Conservation (phyloP, 1,140 invertebrate genomes). For the Drosophila jambulina region DNA sequence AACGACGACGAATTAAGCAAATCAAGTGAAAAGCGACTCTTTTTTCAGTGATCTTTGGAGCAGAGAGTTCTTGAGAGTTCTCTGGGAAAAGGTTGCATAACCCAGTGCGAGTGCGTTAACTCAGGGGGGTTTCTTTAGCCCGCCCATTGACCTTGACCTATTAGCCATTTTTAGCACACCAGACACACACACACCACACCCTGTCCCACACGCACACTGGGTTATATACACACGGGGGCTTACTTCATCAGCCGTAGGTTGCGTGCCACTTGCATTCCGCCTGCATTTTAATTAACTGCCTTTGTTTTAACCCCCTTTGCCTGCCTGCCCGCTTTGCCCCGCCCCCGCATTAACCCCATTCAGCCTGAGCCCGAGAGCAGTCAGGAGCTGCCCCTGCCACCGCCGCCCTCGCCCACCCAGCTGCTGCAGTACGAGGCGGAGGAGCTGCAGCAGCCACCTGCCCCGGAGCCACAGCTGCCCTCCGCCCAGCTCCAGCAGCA, state of each 20-base stretch:
- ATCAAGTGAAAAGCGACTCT: conserved; percentile 39
- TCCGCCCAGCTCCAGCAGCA: conserved; percentile 32
- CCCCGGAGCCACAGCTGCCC: conserved; percentile 35
- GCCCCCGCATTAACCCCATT: conserved; percentile 71
- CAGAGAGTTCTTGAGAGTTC: not conserved
- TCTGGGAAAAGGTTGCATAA: conserved; percentile 36
- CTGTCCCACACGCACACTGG: conserved; percentile 2
- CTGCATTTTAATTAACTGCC: conserved; percentile 70
- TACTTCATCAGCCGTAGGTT: conserved; percentile 38
- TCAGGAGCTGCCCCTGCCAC: conserved; percentile 72
- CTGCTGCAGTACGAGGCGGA: conserved; percentile 70
- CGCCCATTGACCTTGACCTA: conserved; percentile 72
- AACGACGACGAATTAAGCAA: conserved; percentile 22
- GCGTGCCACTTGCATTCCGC: conserved; percentile 14
- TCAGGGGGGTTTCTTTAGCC: conserved; percentile 42
- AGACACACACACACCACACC: conserved; percentile 5
- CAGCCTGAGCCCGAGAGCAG: conserved; percentile 46
- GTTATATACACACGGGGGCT: conserved; percentile 14
- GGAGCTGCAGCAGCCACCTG: conserved; percentile 40
- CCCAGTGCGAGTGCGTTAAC: conserved; percentile 6
- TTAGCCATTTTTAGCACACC: conserved; percentile 62
- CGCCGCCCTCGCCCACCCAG: conserved; percentile 79
- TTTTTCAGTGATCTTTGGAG: conserved; percentile 49
- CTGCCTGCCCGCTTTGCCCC: not conserved
- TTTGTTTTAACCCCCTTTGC: conserved; percentile 63